A percentile compares a stretch with the other conserved stretches of the same genome.
These are phyloP conservation scores for Tetragonisca angustula DNA, from an alignment of 2,888 invertebrate species.

Conservation along the genomic window DNA sequence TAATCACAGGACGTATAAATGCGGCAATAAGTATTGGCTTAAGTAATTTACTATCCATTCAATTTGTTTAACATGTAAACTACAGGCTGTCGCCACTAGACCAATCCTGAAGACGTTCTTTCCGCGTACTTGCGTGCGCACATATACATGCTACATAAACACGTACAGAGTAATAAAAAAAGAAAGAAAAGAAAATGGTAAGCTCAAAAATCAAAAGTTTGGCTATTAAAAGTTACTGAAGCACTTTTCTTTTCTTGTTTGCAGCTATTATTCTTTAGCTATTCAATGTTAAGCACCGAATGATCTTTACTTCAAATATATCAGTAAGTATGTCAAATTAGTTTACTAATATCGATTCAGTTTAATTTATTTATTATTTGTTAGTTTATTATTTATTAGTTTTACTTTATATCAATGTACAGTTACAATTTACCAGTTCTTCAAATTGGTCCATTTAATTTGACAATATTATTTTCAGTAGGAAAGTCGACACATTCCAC, in stretches of 20 bases:
- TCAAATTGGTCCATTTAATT: not conserved
- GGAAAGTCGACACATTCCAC: not conserved
- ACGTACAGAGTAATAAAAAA: not conserved
- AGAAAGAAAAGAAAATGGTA: too few relatives aligned
- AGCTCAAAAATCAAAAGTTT: not conserved
- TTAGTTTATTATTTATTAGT: not conserved
- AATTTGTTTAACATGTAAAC: slow-evolving; percentile 19
- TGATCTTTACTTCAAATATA: not conserved
- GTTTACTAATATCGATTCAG: too few relatives aligned
- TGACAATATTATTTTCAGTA: not conserved
- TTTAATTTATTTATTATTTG: not conserved
- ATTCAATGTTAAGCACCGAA: not conserved
- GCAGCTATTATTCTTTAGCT: not conserved
- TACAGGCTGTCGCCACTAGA: slow-evolving; percentile 8
- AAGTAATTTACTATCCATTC: slow-evolving; percentile 25
- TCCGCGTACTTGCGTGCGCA: not conserved
- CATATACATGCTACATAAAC: not conserved
- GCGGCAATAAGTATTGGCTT: slow-evolving; percentile 9
- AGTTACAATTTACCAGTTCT: not conserved
- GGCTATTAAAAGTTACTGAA: not conserved
- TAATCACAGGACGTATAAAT: slow-evolving; percentile 11
- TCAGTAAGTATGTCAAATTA: not conserved
- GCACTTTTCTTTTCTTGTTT: not conserved
- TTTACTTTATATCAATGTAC: too few relatives aligned
- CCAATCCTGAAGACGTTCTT: not conserved